Conservation (phyloP, 1,140 invertebrate species). For the Chymomyza costata region DNA sequence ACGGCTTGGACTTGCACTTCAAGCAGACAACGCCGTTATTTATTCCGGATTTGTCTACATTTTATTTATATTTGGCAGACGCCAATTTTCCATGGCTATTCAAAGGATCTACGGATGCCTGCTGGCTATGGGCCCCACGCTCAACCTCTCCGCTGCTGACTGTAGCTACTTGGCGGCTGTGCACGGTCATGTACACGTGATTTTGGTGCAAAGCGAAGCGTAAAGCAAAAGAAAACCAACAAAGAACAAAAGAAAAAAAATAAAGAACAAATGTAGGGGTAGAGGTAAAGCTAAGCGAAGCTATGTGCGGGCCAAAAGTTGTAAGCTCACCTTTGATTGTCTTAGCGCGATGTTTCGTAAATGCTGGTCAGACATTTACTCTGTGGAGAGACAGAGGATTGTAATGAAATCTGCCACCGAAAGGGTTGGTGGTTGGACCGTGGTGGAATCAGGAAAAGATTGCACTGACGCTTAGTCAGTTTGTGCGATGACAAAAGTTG, state of each 20-base stretch:
- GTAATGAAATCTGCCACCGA: slow-evolving; percentile 49
- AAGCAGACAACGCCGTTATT: slow-evolving; percentile 62
- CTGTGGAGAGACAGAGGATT: slow-evolving; percentile 5
- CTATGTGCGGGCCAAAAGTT: slow-evolving; percentile 22
- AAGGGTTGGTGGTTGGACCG: background rate
- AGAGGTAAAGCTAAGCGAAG: slow-evolving; percentile 16
- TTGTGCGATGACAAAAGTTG: no score
- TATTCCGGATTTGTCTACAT: slow-evolving; percentile 70
- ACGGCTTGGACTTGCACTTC: slow-evolving; percentile 39
- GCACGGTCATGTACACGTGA: slow-evolving; percentile 5
- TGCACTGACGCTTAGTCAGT: no score
- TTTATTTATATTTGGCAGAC: slow-evolving; percentile 73
- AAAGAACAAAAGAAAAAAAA: slow-evolving; percentile 62
- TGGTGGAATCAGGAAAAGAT: no score
- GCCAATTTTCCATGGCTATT: slow-evolving; percentile 51
- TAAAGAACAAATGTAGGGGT: background rate
- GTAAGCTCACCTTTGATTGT: slow-evolving; percentile 65
- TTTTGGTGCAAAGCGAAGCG: slow-evolving; percentile 7
- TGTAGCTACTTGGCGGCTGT: slow-evolving; percentile 19
- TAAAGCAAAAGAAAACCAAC: slow-evolving; percentile 9
- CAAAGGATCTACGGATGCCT: background rate
- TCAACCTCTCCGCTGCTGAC: no score
- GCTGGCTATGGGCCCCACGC: background rate
- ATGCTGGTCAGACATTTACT: slow-evolving; percentile 48
- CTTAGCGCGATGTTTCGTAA: slow-evolving; percentile 35